Conservation (phyloP, 2,797 vertebrate species). For the Sebastes kiyomatsui region DNA sequence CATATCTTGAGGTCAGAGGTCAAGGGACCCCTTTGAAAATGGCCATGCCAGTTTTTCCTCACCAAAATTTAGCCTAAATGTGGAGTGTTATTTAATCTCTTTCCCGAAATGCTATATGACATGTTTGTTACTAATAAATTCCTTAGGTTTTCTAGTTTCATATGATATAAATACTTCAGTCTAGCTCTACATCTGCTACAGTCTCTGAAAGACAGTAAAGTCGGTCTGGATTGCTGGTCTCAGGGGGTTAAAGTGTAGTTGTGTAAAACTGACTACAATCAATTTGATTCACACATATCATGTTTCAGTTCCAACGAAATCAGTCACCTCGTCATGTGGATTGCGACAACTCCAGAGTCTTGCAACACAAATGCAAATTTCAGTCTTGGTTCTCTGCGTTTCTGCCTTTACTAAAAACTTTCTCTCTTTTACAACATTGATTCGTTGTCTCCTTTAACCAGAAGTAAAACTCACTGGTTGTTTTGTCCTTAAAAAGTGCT, state of each 20-base stretch:
- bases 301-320: neutral
- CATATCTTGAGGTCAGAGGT: too few species aligned
- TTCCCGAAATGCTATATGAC: too few species aligned
- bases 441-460: neutral
- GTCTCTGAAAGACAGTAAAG: too few species aligned
- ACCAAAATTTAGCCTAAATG: too few species aligned
- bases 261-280: neutral
- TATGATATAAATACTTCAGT: too few species aligned
- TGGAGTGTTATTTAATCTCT: too few species aligned
- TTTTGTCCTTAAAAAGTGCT: neutral
- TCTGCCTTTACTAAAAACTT: neutral
- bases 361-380: neutral
- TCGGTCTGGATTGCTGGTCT: fast-evolving
- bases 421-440: neutral
- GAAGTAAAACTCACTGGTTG: neutral
- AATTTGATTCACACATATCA: neutral
- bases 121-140: too few species aligned
- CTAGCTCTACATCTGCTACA: too few species aligned
- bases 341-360: neutral
- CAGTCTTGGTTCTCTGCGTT: neutral
- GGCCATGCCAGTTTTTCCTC: too few species aligned
- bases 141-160: too few species aligned
- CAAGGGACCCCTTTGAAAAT: too few species aligned
- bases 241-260: too few species aligned
- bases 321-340: neutral